Evolutionary conservation across 1,140 invertebrate species (phyloP).

Genomic region (Artemia franciscana): DNA sequence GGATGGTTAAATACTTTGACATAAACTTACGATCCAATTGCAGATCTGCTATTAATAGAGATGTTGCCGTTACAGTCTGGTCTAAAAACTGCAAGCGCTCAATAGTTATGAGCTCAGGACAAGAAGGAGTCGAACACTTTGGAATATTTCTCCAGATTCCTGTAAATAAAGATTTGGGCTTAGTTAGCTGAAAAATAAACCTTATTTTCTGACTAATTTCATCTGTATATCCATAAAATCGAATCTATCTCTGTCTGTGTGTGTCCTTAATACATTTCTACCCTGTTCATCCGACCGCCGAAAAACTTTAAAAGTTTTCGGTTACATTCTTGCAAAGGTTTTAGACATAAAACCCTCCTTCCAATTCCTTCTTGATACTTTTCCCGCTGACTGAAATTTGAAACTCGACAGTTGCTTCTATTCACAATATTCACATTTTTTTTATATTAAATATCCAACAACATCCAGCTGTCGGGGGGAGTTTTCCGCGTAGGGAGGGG

Average conservation of each 20-base stretch:
- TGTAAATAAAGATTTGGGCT: neutral
- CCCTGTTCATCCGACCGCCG: neutral
- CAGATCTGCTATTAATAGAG: neutral
- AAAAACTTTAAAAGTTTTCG: neutral
- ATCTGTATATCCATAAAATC: neutral
- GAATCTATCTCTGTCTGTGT: neutral
- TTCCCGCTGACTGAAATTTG: too few species aligned
- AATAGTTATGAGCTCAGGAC: neutral
- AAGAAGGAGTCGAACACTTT: neutral
- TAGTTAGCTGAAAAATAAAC: neutral
- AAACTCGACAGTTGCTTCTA: too few species aligned
- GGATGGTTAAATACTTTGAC: neutral
- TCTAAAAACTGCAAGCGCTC: conserved; percentile 5
- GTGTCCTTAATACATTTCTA: neutral
- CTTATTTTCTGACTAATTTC: too few species aligned
- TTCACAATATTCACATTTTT: too few species aligned
- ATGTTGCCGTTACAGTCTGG: conserved; percentile 5
- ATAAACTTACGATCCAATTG: conserved; percentile 5
- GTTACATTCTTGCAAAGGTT: neutral
- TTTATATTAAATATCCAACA: too few species aligned
- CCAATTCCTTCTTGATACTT: too few species aligned
- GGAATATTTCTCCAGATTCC: neutral
- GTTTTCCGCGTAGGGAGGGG: too few species aligned
- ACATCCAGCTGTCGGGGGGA: too few species aligned
- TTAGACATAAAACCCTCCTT: too few species aligned